phyloP scores from a whole-genome alignment of 2,888 invertebrate species.

The Tromatobia lineatoria region DNA sequence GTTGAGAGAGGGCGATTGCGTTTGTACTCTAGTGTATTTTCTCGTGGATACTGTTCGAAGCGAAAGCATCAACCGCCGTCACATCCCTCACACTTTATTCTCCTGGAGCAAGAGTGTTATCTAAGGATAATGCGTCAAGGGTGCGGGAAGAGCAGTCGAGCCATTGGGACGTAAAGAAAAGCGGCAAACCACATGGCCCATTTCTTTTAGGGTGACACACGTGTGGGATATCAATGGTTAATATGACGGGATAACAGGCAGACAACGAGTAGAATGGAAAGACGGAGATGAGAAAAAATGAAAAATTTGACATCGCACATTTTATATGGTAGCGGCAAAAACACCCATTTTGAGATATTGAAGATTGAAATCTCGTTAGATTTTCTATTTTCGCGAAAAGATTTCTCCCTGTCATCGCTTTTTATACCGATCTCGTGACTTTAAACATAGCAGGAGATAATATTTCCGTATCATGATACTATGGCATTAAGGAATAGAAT shows the following conservation, averaged over 20 bases:
- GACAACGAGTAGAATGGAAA: background rate
- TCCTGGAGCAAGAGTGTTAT: conserved; percentile 30
- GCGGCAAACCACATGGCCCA: background rate
- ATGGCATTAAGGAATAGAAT: too few relatives aligned
- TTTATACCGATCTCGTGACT: background rate
- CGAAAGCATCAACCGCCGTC: background rate
- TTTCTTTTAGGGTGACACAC: background rate
- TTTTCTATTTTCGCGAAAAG: background rate
- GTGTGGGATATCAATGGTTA: background rate
- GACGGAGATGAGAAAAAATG: background rate
- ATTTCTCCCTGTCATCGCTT: background rate
- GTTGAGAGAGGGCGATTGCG: background rate
- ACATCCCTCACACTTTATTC: conserved; percentile 4
- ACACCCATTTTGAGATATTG: background rate
- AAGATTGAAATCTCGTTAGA: too few relatives aligned
- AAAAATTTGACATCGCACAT: background rate
- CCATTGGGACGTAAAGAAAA: conserved; percentile 9
- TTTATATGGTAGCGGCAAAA: background rate
- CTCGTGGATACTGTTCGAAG: conserved; percentile 1
- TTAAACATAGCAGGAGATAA: too few relatives aligned
- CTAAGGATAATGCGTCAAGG: conserved; percentile 25
- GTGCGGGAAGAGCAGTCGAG: background rate
- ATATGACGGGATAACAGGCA: background rate
- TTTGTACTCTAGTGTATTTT: conserved; percentile 1
- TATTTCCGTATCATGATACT: too few relatives aligned